A percentile compares a stretch with the other conserved stretches of the same genome.
Evolutionary conservation across 2,113 vertebrate species (phyloP).

Genomic region (Lutjanus erythropterus): DNA sequence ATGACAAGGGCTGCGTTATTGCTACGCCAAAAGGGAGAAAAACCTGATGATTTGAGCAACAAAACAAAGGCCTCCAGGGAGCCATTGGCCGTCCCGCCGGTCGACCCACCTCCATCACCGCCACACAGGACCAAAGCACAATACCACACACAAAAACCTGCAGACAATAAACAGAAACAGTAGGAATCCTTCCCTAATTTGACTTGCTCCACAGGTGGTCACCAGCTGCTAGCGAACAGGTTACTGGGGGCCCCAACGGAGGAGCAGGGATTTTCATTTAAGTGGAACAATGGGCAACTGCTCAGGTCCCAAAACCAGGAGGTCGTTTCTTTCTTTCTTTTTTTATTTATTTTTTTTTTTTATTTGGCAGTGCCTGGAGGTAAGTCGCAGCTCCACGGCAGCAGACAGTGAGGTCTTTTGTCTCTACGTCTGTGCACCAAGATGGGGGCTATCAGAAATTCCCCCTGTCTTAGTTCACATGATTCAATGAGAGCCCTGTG

Average conservation of each 20-base stretch:
- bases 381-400: constrained; percentile 85
- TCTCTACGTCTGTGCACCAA: constrained; percentile 87
- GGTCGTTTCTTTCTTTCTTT: constrained; percentile 66
- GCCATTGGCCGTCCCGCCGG: constrained; percentile 32
- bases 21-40: neutral
- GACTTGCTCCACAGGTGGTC: constrained; percentile 97
- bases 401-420: constrained; percentile 94
- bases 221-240: constrained; percentile 94
- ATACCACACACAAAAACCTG: constrained; percentile 88
- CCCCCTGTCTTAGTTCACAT: constrained; percentile 86
- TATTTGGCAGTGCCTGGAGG: constrained; percentile 91
- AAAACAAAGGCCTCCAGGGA: constrained; percentile 53
- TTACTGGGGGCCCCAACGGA: constrained; percentile 86
- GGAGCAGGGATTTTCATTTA: constrained; percentile 61
- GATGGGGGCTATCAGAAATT: constrained; percentile 92
- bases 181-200: constrained; percentile 94
- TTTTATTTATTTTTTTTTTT: constrained; percentile 76
- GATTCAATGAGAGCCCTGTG: constrained; percentile 90
- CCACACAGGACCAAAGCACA: constrained; percentile 81
- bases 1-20: constrained; percentile 1
- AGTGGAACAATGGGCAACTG: constrained; percentile 85
- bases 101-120: constrained; percentile 70
- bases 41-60: constrained; percentile 49
- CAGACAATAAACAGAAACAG: constrained; percentile 93
- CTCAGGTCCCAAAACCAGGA: constrained; percentile 93